Base-by-base conservation (phyloP, 2,888 invertebrate species). In the Sphaerophoria rueppellii region DNA sequence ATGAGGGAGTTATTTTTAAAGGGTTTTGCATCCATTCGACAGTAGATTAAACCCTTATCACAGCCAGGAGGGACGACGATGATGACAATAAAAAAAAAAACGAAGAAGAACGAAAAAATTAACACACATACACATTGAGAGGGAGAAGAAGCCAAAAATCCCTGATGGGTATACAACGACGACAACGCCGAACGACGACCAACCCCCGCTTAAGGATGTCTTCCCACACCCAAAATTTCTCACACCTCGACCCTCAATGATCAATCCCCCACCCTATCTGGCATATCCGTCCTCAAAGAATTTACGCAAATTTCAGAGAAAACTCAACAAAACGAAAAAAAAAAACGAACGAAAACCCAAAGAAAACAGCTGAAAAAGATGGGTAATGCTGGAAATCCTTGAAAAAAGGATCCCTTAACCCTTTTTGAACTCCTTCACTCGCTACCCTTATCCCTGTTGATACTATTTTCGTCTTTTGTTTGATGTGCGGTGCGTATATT, bases 1-100 rank as follows among this genome's bases (percentile, higher is more conserved):
- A 52, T 70, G 24, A 24, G 70, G 70, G 34, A 63, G 69, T 46
- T 81, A 81, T 81, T 85, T 81, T 77, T 85, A 85, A 80, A 81
- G 85, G 76, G 73, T 61, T 77, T 54, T 54, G 69, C 81, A 80
- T 80, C 71, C 74, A 80, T 80, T 85, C 81, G 85, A 85, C 81
- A 81, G 85, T 85, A 80, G 85, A 85, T 85, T 81, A 85, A 85
- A 85, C 85, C 85, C 85, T 85, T 85, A 85, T 85, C 85, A 85
- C 72, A 72, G 70, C 65, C 76, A 85, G 85, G 75, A 81, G 76
- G 85, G 70, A 73, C 73, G 75, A 83, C 75, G 50, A 65, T 16
- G 65, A 65, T 35, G 35, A 65, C 16, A 35, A 37, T 35, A 37
- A 65, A 12, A 34, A 63, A 80, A 76, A 85, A 76, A 80, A 65